A percentile compares a stretch with the other conserved stretches of the same genome.
phyloP scores from a whole-genome alignment of 1,140 invertebrate genomes.

The Antheraea mylitta region DNA sequence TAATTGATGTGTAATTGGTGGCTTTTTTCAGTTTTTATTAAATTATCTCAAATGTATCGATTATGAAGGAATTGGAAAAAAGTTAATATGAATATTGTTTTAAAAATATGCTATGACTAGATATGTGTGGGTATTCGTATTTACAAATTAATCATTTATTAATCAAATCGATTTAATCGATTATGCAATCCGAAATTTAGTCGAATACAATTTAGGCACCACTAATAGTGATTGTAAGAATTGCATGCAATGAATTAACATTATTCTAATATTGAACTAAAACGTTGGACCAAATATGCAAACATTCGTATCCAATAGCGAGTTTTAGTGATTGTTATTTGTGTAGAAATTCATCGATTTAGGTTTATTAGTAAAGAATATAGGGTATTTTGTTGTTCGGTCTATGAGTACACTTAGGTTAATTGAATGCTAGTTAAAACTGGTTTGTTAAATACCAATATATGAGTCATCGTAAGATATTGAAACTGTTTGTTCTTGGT shows the following conservation, averaged over 20 bases:
- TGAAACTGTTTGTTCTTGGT: background rate
- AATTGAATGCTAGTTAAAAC: background rate
- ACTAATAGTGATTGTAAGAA: too few species aligned
- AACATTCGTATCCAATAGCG: background rate
- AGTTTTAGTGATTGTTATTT: background rate
- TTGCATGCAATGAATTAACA: too few species aligned
- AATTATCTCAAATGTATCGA: background rate
- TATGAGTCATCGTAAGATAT: background rate
- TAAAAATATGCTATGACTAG: too few species aligned
- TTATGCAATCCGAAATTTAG: too few species aligned
- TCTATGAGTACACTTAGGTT: background rate
- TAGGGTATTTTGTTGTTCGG: background rate
- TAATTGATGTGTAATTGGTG: background rate
- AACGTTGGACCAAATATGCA: background rate
- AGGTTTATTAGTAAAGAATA: background rate
- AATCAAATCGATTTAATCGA: too few species aligned
- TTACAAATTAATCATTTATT: too few species aligned
- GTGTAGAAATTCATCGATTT: background rate
- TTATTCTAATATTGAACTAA: too few species aligned
- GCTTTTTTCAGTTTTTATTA: background rate
- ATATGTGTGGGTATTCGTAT: too few species aligned
- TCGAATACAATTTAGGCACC: too few species aligned
- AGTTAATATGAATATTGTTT: too few species aligned
- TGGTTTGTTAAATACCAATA: background rate
- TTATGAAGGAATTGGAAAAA: background rate